These are phyloP conservation scores for Vimba vimba DNA, from an alignment of 2,113 vertebrate species.

Conservation along the genomic window DNA sequence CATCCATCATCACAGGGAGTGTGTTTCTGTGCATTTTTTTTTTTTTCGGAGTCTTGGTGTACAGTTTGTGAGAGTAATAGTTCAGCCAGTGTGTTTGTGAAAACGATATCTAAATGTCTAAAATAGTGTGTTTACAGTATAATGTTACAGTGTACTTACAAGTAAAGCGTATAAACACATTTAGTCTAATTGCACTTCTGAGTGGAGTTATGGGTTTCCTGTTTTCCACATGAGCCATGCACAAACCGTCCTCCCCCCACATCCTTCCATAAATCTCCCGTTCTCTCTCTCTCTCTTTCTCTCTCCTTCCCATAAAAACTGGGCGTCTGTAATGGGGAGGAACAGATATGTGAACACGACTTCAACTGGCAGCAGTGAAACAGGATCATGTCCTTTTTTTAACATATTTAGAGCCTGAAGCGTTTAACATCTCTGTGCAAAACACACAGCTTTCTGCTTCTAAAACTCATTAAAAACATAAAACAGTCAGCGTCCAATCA, in stretches of 20 bases:
- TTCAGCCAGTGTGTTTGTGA: background rate
- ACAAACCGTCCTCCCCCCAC: background rate
- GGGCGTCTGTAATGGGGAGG: background rate
- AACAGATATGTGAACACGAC: background rate
- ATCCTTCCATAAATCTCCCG: background rate
- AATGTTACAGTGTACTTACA: conserved; percentile 43
- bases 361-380: conserved; percentile 25
- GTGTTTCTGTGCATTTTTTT: background rate
- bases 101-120: background rate
- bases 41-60: background rate
- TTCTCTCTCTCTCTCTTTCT: background rate
- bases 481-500: background rate
- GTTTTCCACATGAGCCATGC: conserved; percentile 21
- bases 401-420: background rate
- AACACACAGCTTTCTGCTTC: background rate
- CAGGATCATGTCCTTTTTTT: conserved; percentile 29
- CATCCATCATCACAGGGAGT: conserved; percentile 15
- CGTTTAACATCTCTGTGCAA: background rate
- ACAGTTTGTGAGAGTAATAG: conserved; percentile 1
- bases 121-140: conserved; percentile 11
- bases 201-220: conserved; percentile 60
- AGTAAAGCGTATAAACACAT: conserved; percentile 44
- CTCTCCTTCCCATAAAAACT: background rate
- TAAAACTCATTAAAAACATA: background rate
- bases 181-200: conserved; percentile 77